These are phyloP conservation scores for Pristionchus fissidentatus DNA, from an alignment of 2,888 invertebrate species.

Conservation along the genomic window DNA sequence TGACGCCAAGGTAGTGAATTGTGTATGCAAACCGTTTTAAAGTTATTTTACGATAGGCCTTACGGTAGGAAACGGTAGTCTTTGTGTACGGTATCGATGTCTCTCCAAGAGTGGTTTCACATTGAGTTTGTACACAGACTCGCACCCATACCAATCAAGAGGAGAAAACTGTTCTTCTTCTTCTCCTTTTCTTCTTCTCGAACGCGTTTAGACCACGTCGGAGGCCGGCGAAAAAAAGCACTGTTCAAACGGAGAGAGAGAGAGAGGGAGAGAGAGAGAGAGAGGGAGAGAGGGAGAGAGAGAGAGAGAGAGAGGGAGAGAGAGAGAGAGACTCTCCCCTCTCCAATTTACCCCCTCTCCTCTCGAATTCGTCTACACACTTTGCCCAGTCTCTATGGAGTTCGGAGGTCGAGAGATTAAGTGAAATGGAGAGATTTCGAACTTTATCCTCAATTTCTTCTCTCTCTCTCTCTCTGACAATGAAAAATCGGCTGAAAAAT, in stretches of 20 bases:
- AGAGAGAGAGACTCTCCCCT: background rate
- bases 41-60: too few relatives aligned
- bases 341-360: background rate
- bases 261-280: too few relatives aligned
- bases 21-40: too few relatives aligned
- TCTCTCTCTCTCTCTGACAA: background rate
- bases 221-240: background rate
- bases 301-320: background rate
- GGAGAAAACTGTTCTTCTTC: too few relatives aligned
- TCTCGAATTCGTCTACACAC: background rate
- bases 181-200: too few relatives aligned
- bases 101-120: too few relatives aligned
- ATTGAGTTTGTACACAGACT: too few relatives aligned
- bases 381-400: background rate
- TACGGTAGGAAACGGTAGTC: too few relatives aligned
- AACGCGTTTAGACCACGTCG: background rate
- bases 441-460: background rate
- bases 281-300: too few relatives aligned
- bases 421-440: background rate
- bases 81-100: background rate
- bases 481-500: too few relatives aligned
- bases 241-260: constrained; percentile 27
- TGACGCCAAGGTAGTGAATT: too few relatives aligned
- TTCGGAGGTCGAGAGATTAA: background rate
- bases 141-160: too few relatives aligned